Base-by-base conservation (phyloP, 2,113 vertebrate species). In the Chroicocephalus ridibundus region DNA sequence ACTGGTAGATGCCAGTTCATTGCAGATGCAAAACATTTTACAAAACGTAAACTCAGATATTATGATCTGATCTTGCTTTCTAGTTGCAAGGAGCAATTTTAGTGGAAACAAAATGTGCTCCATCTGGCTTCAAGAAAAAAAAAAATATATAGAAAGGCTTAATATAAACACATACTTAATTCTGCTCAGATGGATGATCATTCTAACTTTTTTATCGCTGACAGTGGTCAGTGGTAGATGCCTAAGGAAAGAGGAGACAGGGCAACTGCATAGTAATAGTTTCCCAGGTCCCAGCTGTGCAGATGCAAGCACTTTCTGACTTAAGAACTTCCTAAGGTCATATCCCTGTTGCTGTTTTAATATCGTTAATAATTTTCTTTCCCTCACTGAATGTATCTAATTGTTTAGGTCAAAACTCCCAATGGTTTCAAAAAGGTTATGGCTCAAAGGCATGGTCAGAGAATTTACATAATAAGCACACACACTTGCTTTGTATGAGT, bases 371-470 rank as follows among this genome's bases (percentile, higher is more conserved):
- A 80, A 46, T 65, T 87, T 96, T 94, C 21, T 65, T 92, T 40
- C 29, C 52, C 31, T 93, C 54, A 55, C 19, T 72, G 84, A 82
- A 89, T 29, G 25, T 46, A 36, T 80, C 66, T 94, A 79, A 87
- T 82, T 93, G 34, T 95, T 96, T 95, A 58, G 44, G 51, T 55
- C 75, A 68, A 92, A 93, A 51, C 27, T 89, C 83, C 57, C 92
- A 66, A 13, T 51, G 32, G 91, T 76, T 95, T 94, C 65, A 79
- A 91, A 92, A 94, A 95, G 78, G 78, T 94, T 93, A 87, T 85
- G 57, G 52, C 77, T 95, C 65, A 92, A 88, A 85, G 84, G 49
- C 58, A 92, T 32, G 68, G 79, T 69, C 90, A 93, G 36, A 62
- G 19, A 88, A 86, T 88, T 91, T 91, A 47, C 75, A 71, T 84